Evolutionary conservation across 2,888 invertebrate species (phyloP).

Genomic region (Leucophenga montana): DNA sequence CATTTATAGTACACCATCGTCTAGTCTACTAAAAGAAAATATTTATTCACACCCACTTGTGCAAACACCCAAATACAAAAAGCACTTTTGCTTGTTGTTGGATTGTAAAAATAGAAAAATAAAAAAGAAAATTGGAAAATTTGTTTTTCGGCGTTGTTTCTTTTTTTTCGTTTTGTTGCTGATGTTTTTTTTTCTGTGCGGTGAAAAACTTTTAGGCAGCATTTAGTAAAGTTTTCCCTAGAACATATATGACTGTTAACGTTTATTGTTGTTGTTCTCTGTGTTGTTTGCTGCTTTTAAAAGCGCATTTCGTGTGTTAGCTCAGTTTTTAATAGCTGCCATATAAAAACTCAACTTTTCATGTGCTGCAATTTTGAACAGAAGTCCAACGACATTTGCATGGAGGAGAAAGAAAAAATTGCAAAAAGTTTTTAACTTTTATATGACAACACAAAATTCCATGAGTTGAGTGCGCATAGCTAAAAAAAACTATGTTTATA

Average conservation of each 20-base stretch:
- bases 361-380: no score
- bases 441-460: no score
- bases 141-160: neutral
- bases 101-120: conserved; percentile 1
- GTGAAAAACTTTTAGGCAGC: conserved; percentile 12
- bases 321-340: conserved; percentile 11
- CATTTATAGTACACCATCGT: conserved; percentile 22
- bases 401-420: no score
- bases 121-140: neutral
- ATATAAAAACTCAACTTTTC: conserved; percentile 4
- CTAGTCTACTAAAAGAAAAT: neutral
- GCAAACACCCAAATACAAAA: conserved; percentile 8
- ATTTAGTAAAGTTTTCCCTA: conserved; percentile 18
- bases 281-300: neutral
- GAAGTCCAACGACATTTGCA: no score
- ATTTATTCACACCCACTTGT: conserved; percentile 10
- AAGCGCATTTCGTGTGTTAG: neutral
- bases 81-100: neutral
- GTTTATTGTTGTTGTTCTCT: neutral
- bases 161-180: neutral
- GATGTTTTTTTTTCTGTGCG: neutral
- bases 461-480: no score
- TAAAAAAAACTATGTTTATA: no score
- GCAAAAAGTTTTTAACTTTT: no score
- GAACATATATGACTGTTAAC: conserved; percentile 4